Evolutionary conservation across 2,113 vertebrate genomes (phyloP).

Genomic region (Melospiza melodia): DNA sequence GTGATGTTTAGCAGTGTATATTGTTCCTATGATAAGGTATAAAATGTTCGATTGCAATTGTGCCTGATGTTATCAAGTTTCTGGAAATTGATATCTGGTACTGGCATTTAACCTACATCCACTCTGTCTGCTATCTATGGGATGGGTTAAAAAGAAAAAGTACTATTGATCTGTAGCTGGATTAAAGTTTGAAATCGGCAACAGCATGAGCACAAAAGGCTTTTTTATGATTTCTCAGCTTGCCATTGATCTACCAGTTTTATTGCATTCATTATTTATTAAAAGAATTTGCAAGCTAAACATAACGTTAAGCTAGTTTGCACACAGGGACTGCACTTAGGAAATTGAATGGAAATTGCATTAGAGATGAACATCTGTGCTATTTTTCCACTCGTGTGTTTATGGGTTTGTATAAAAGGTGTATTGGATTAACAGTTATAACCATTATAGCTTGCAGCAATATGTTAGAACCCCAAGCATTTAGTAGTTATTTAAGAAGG

Average conservation of each 20-base stretch:
- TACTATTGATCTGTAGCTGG: conserved; percentile 75
- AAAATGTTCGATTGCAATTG: conserved; percentile 54
- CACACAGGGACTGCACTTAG: conserved; percentile 89
- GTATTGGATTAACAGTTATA: conserved; percentile 87
- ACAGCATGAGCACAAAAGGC: conserved; percentile 78
- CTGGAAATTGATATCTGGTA: conserved; percentile 72
- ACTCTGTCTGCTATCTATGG: conserved; percentile 68
- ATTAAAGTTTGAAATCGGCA: conserved; percentile 83
- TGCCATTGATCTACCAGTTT: conserved; percentile 89
- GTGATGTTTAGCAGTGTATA: background rate
- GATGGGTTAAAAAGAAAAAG: conserved; percentile 78
- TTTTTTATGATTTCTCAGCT: conserved; percentile 87
- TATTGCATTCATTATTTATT: conserved; percentile 95
- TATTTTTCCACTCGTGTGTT: conserved; percentile 83
- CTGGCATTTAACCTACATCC: conserved; percentile 71
- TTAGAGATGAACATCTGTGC: conserved; percentile 92
- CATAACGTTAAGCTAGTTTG: conserved; percentile 90
- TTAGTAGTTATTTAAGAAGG: conserved; percentile 61
- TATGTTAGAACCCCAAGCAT: conserved; percentile 66
- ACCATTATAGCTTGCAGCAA: conserved; percentile 75
- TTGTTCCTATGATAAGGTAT: conserved; percentile 34
- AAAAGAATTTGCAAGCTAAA: conserved; percentile 94
- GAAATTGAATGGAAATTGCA: conserved; percentile 93
- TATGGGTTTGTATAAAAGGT: conserved; percentile 85
- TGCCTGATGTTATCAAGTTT: conserved; percentile 70